These are phyloP conservation scores for Drosophila ochracea DNA, from an alignment of 2,888 invertebrate species.

Conservation along the genomic window DNA sequence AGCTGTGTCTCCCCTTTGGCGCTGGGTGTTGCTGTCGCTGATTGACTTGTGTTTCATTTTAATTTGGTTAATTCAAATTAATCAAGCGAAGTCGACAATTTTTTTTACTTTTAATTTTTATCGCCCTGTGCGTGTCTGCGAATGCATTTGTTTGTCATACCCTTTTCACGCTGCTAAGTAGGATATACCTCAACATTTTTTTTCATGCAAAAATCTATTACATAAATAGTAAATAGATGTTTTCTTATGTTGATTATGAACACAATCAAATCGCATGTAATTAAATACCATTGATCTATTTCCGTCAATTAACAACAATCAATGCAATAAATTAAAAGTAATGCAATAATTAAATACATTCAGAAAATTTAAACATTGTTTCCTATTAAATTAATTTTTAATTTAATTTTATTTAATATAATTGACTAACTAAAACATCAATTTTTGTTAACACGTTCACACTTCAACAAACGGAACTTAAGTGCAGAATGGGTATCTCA, in stretches of 20 bases:
- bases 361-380: not conserved
- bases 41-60: slow-evolving; percentile 83
- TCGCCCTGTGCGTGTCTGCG: slow-evolving; percentile 28
- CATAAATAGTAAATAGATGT: not conserved
- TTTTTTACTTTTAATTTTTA: slow-evolving; percentile 43
- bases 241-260: not conserved
- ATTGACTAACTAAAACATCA: not conserved
- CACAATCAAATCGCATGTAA: not conserved
- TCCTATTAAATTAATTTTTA: not conserved
- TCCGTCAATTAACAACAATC: not conserved
- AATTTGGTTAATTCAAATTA: slow-evolving; percentile 85
- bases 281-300: not conserved
- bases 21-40: slow-evolving; percentile 75
- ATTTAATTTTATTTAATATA: not conserved
- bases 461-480: not conserved
- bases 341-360: not conserved
- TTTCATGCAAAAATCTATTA: not conserved
- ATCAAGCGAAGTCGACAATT: slow-evolving; percentile 83
- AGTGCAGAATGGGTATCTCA: slow-evolving; percentile 11
- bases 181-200: not conserved
- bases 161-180: not conserved
- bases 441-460: not conserved
- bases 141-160: slow-evolving; percentile 49
- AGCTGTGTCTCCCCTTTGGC: slow-evolving; percentile 16
- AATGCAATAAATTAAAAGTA: not conserved